Evolutionary conservation across 1,140 invertebrate genomes (phyloP), one percentile per base, ranked within the genome.

Genomic region (Protaetia brevitarsis): DNA sequence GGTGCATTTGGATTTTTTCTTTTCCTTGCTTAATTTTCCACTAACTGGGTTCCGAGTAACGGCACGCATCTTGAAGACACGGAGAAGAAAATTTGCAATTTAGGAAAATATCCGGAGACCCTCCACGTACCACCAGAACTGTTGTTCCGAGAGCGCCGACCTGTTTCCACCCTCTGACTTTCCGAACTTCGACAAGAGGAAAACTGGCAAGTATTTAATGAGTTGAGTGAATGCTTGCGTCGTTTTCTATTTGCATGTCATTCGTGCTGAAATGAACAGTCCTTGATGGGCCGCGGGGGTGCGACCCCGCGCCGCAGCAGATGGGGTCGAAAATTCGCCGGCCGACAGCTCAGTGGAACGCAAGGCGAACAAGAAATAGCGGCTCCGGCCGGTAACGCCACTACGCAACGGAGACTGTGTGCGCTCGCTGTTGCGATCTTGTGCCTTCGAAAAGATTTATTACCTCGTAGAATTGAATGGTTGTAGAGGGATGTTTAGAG

Each of bases 181-280:
- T 28, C n/a, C 28, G 29, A 58, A 58, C 56, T 58, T 45, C 41
- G 41, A 45, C 41, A 45, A 45, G 13, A 45, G 41, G 41, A 45
- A 45, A 45, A 45, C 56, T 58, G 56, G 56, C 56, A 58, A 58
- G 26, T 72, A 72, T 75, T 73, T 73, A 75, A 75, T 73, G 74
- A 73, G 69, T 71, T 69, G 66, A 73, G 69, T 72, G 69, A 73
- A 73, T 71, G 68, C 65, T 66, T 66, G 63, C 64, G 68, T 70
- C 70, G 71, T 72, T 73, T 68, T 72, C 73, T 73, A 73, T 75
- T 75, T 75, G 72, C 73, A 71, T 73, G 73, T 73, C 68, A 71
- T 66, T 71, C 63, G 68, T 68, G 69, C 63, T 68, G 69, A 72
- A 75, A 71, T 73, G 72, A 75, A 71, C 72, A 70, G 70, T 73